Percentiles rank a stretch among this genome's conserved stretches.
phyloP scores from a whole-genome alignment of 2,888 invertebrate genomes.

The Marronus borbonicus region DNA sequence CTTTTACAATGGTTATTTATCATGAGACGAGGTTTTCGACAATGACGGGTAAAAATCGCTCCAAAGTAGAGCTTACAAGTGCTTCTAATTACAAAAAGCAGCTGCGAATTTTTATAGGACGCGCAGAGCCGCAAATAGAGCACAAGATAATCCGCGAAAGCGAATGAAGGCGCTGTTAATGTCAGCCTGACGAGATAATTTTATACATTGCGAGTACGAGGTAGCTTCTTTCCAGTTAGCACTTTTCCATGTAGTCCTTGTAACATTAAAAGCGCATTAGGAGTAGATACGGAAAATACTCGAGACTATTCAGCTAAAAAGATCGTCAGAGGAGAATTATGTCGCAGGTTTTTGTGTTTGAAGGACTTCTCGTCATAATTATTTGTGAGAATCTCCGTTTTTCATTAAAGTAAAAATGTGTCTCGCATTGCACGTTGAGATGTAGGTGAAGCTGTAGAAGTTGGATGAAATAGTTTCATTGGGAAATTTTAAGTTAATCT shows the following conservation, averaged over 20 bases:
- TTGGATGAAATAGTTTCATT: too few relatives aligned
- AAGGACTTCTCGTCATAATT: neutral
- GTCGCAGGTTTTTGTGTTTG: constrained; percentile 13
- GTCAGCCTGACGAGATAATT: constrained; percentile 18
- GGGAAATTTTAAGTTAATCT: too few relatives aligned
- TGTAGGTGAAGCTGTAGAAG: too few relatives aligned
- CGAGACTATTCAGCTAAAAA: constrained; percentile 21
- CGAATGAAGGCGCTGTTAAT: constrained; percentile 16
- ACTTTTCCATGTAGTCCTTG: constrained; percentile 29
- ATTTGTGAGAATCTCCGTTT: too few relatives aligned
- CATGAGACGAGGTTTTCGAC: too few relatives aligned
- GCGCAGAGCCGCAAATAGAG: constrained; percentile 3
- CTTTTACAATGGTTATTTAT: too few relatives aligned
- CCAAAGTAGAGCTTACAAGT: too few relatives aligned
- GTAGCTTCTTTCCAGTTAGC: constrained; percentile 29
- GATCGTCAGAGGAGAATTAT: constrained; percentile 17
- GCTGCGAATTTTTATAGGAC: neutral
- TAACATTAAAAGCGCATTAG: constrained; percentile 43
- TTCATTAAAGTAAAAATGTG: too few relatives aligned
- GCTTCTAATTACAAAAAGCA: neutral
- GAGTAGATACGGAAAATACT: constrained; percentile 21
- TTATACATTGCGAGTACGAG: constrained; percentile 13
- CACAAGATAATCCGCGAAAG: constrained; percentile 10
- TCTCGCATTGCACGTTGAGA: too few relatives aligned
- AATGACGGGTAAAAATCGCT: too few relatives aligned